phyloP scores from a whole-genome alignment of 1,140 invertebrate species.

The Phenacoccus solenopsis region DNA sequence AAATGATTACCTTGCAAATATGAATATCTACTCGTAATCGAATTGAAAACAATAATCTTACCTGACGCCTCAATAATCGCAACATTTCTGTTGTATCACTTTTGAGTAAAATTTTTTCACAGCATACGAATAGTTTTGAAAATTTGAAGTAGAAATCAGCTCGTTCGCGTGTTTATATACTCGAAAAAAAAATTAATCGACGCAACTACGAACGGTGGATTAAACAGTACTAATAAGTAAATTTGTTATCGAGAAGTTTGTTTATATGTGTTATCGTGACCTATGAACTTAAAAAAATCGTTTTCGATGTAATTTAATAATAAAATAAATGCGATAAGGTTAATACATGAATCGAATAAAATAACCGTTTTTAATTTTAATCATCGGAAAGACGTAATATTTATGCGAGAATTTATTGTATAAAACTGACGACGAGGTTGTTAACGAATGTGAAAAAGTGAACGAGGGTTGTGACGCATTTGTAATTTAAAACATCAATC shows the following conservation, averaged over 20 bases:
- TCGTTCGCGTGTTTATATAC: neutral
- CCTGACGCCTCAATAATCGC: neutral
- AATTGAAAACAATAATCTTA: neutral
- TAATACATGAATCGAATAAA: neutral
- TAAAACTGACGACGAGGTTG: too few species aligned
- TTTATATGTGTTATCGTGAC: neutral
- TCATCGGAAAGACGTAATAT: too few species aligned
- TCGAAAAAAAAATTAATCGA: too few species aligned
- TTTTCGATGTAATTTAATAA: neutral
- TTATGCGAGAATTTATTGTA: too few species aligned
- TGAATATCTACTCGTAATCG: too few species aligned
- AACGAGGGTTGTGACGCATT: too few species aligned
- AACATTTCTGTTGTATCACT: too few species aligned
- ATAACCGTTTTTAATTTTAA: too few species aligned
- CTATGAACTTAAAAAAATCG: neutral
- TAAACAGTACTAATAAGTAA: neutral
- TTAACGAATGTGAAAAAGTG: too few species aligned
- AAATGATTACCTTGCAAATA: too few species aligned
- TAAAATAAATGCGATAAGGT: neutral
- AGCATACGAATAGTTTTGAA: neutral
- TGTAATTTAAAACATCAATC: neutral
- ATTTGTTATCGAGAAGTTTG: neutral
- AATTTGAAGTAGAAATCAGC: neutral
- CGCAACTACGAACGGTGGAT: neutral
- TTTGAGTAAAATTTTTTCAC: too few species aligned